These are phyloP conservation scores for Branchipolynoe longqiensis DNA, from an alignment of 2,888 invertebrate genomes.

Conservation along the genomic window DNA sequence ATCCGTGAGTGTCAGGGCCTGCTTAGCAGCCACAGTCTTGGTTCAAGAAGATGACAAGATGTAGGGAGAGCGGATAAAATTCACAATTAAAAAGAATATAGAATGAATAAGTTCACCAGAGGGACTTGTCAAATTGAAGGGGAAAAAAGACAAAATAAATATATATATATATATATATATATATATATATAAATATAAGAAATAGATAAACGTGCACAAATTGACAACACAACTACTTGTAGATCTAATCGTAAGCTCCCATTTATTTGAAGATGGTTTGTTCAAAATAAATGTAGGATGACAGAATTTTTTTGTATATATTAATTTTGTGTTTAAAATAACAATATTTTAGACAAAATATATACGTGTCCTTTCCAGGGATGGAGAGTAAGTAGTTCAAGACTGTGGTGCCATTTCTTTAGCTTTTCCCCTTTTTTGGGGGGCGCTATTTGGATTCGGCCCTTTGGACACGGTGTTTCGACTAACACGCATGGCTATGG, in stretches of 20 bases:
- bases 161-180: constrained; percentile 24
- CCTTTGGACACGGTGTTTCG: not conserved
- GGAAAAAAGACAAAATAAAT: not conserved
- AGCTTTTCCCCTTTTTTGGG: too few relatives aligned
- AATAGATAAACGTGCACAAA: constrained; percentile 39
- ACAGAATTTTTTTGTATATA: too few relatives aligned
- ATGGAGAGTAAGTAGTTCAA: too few relatives aligned
- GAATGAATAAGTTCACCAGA: not conserved
- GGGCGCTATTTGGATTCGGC: not conserved
- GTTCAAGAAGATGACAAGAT: not conserved
- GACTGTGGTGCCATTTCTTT: constrained; percentile 14
- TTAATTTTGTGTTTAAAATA: too few relatives aligned
- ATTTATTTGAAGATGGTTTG: too few relatives aligned
- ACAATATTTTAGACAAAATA: too few relatives aligned
- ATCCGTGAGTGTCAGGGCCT: constrained; percentile 14
- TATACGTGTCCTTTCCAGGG: too few relatives aligned
- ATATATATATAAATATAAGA: too few relatives aligned
- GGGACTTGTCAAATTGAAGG: too few relatives aligned
- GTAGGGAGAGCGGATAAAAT: too few relatives aligned
- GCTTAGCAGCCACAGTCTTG: constrained; percentile 32
- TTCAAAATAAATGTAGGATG: too few relatives aligned
- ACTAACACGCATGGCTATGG: constrained; percentile 34
- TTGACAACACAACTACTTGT: constrained; percentile 7
- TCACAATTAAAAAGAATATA: not conserved
- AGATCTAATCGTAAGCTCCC: constrained; percentile 15